Percentiles rank a stretch among this genome's conserved stretches.
phyloP scores from a whole-genome alignment of 2,888 invertebrate genomes.

The Lasioglossum zephyrum region DNA sequence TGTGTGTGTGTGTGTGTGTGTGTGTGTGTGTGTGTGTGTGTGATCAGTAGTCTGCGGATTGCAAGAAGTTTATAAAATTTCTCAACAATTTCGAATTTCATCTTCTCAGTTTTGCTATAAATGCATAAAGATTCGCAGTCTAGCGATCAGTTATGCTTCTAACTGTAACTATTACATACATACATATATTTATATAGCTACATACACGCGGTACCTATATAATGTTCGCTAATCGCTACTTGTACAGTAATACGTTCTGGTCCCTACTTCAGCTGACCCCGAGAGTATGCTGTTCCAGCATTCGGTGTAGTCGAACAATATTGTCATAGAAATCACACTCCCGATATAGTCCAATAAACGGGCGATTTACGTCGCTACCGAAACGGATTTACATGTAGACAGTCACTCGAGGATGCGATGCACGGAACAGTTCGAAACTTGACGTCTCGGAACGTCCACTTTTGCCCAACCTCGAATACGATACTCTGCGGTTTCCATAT shows the following conservation, averaged over 20 bases:
- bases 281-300: neutral
- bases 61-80: too few species aligned
- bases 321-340: conserved; percentile 42
- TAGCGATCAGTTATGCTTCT: too few species aligned
- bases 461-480: neutral
- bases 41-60: too few species aligned
- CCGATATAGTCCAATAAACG: conserved; percentile 28
- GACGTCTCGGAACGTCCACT: conserved; percentile 7
- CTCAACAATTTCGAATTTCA: too few species aligned
- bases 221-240: neutral
- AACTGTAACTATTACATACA: neutral
- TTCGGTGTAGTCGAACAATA: conserved; percentile 24
- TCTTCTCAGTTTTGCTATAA: too few species aligned
- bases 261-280: neutral
- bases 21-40: too few species aligned
- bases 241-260: conserved; percentile 1
- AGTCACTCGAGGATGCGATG: conserved; percentile 43
- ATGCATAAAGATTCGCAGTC: too few species aligned
- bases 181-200: neutral
- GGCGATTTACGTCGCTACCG: conserved; percentile 43
- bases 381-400: conserved; percentile 63
- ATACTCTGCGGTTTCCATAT: neutral
- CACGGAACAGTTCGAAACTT: conserved; percentile 42
- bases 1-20: too few species aligned
- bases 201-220: neutral